These are phyloP conservation scores for Sphinx pinastri DNA, from an alignment of 2,888 invertebrate genomes.

Conservation along the genomic window DNA sequence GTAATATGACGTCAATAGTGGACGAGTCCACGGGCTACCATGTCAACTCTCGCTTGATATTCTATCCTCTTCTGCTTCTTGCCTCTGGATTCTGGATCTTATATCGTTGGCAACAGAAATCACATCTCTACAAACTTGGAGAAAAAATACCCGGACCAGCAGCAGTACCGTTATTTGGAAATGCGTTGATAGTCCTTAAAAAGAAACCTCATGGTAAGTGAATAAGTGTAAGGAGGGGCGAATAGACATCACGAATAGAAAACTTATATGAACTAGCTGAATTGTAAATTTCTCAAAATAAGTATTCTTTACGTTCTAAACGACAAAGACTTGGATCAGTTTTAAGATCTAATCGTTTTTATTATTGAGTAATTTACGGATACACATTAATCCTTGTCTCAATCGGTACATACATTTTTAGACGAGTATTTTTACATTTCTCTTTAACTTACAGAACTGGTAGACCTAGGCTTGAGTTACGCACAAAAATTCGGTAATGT, in stretches of 20 bases:
- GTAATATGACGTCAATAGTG: conserved; percentile 36
- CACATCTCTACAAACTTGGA: conserved; percentile 83
- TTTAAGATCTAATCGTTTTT: too few species aligned
- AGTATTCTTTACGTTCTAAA: too few species aligned
- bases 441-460: conserved; percentile 39
- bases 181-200: conserved; percentile 86
- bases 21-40: conserved; percentile 15
- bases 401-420: too few species aligned
- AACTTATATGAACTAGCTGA: too few species aligned
- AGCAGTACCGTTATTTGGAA: conserved; percentile 87
- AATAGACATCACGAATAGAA: too few species aligned
- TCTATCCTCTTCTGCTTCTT: conserved; percentile 61
- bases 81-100: conserved; percentile 61
- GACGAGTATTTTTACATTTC: too few species aligned
- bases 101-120: conserved; percentile 78
- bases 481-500: conserved; percentile 73
- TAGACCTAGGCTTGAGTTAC: conserved; percentile 51
- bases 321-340: too few species aligned
- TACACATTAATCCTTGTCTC: not conserved
- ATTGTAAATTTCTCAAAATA: too few species aligned
- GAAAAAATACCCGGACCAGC: conserved; percentile 88
- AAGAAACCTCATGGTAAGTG: conserved; percentile 83
- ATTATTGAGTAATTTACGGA: too few species aligned
- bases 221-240: too few species aligned
- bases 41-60: conserved; percentile 47